These are phyloP conservation scores for Urocynchramus pylzowi DNA, from an alignment of 2,113 vertebrate species.

Conservation along the genomic window DNA sequence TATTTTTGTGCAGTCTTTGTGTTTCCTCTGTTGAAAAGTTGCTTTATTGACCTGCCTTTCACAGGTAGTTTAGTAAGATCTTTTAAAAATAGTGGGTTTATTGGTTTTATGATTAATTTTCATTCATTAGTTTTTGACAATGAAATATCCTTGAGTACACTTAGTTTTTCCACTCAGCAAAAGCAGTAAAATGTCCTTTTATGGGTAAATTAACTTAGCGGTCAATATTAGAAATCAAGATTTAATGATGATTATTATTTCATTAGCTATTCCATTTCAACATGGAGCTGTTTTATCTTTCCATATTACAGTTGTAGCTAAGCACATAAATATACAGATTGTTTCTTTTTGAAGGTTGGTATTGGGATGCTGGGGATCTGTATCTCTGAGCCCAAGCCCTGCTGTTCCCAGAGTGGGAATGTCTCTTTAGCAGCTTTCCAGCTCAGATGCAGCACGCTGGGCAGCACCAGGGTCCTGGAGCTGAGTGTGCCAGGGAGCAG, in stretches of 20 bases:
- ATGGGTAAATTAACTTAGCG: not conserved
- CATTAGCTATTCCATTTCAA: not conserved
- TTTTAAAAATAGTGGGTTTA: not conserved
- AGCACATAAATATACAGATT: not conserved
- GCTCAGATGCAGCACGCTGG: rapidly evolving
- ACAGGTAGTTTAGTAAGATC: not conserved
- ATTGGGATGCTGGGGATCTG: not conserved
- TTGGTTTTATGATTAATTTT: not conserved
- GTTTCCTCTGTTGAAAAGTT: not conserved
- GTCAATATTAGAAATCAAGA: not conserved
- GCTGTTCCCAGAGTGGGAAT: not conserved
- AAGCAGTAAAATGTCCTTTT: not conserved
- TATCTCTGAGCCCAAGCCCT: not conserved
- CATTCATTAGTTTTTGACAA: not conserved
- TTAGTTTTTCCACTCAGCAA: not conserved
- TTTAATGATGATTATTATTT: not conserved
- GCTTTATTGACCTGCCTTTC: not conserved
- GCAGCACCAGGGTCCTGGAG: not conserved
- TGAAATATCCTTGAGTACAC: not conserved
- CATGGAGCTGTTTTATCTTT: not conserved
- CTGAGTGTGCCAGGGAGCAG: not conserved
- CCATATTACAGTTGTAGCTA: not conserved
- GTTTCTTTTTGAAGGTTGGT: not conserved
- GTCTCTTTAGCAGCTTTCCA: not conserved
- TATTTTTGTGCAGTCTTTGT: not conserved